phyloP scores from a whole-genome alignment of 1,140 invertebrate species.

The Amyelois transitella region DNA sequence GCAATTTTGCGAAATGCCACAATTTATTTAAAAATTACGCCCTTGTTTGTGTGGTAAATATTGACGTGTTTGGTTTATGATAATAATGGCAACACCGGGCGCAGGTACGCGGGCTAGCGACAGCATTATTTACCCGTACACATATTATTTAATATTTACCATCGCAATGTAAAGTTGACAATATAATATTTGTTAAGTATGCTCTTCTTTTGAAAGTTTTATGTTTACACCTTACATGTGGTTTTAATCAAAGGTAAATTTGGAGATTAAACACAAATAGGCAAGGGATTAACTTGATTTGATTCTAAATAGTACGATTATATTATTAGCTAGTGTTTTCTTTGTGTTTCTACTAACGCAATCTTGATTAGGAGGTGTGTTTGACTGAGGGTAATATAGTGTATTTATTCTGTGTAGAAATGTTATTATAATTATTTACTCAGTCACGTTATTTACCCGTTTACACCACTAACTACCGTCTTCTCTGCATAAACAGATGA shows the following conservation, averaged over 20 bases:
- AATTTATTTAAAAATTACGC: conserved; percentile 75
- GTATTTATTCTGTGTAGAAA: background rate
- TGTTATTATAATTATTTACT: background rate
- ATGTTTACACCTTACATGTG: conserved; percentile 56
- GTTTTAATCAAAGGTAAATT: conserved; percentile 67
- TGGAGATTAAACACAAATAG: conserved; percentile 47
- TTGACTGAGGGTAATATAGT: background rate
- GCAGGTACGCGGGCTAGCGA: conserved; percentile 64
- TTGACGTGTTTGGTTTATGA: conserved; percentile 73
- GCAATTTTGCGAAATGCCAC: conserved; percentile 72
- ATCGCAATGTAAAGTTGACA: conserved; percentile 68
- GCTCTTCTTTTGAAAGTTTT: conserved; percentile 67
- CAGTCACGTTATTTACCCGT: background rate
- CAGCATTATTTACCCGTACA: conserved; percentile 69
- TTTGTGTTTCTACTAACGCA: background rate
- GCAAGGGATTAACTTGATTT: conserved; percentile 6
- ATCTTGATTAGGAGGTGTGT: background rate
- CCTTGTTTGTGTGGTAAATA: conserved; percentile 72
- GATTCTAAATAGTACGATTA: conserved; percentile 3
- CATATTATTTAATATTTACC: conserved; percentile 73
- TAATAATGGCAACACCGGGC: conserved; percentile 71
- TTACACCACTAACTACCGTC: background rate
- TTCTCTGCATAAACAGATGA: background rate
- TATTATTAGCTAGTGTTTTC: conserved; percentile 1
- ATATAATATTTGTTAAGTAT: conserved; percentile 72